Evolutionary conservation across 2,797 vertebrate genomes (phyloP).

Genomic region (Gallinago stenura): DNA sequence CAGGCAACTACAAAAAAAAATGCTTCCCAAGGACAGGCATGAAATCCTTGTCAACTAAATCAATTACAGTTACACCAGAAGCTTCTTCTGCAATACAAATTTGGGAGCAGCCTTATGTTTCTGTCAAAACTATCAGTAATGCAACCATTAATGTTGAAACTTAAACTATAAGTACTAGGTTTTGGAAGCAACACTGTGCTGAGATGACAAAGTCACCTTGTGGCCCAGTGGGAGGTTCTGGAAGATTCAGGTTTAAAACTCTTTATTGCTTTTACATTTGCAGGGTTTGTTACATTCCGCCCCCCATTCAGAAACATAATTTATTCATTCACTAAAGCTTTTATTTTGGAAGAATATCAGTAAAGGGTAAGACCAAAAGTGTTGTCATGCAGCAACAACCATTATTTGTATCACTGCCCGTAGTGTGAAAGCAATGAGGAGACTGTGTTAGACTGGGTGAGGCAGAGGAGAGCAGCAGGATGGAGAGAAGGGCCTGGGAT

Average conservation of each 20-base stretch:
- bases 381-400: background rate
- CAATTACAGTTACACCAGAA: background rate
- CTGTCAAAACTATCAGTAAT: background rate
- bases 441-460: background rate
- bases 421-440: background rate
- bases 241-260: background rate
- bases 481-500: background rate
- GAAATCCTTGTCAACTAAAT: background rate
- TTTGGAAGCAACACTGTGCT: background rate
- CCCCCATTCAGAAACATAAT: background rate
- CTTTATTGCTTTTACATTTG: background rate
- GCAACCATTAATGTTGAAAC: background rate
- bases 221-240: background rate
- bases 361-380: background rate
- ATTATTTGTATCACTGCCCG: background rate
- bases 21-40: background rate
- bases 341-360: background rate
- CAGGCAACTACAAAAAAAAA: background rate
- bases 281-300: background rate
- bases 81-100: background rate
- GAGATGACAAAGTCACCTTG: background rate
- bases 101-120: background rate
- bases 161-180: background rate
- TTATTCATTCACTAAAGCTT: background rate
- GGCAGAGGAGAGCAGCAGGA: background rate